These are phyloP conservation scores for Troilus luridus DNA, from an alignment of 2,888 invertebrate species.

Conservation along the genomic window DNA sequence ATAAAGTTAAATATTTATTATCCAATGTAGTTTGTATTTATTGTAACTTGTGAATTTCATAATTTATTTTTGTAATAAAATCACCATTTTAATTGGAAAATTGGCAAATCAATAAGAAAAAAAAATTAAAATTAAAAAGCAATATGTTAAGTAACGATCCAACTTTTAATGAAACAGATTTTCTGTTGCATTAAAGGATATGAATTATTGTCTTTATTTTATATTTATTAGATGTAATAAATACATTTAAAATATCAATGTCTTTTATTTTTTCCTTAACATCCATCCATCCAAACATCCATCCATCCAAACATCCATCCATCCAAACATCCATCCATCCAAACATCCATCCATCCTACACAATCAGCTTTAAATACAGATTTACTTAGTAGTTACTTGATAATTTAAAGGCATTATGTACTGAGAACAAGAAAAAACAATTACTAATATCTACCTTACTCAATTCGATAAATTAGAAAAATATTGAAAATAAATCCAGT, in stretches of 20 bases:
- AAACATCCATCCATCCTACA: too few relatives aligned
- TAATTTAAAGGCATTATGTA: too few relatives aligned
- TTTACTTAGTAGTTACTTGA: too few relatives aligned
- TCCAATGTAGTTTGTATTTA: conserved; percentile 53
- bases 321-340: too few relatives aligned
- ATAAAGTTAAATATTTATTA: conserved; percentile 55
- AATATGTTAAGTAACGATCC: conserved; percentile 47
- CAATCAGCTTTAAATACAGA: too few relatives aligned
- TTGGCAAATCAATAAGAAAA: conserved; percentile 49
- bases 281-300: too few relatives aligned
- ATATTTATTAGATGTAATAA: conserved; percentile 55
- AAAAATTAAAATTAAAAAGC: conserved; percentile 40
- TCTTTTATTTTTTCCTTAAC: background rate
- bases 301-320: too few relatives aligned
- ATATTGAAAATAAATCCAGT: too few relatives aligned
- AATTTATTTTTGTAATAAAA: conserved; percentile 58
- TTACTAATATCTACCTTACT: too few relatives aligned
- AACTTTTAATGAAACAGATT: conserved; percentile 47
- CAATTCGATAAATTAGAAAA: too few relatives aligned
- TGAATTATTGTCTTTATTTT: conserved; percentile 59
- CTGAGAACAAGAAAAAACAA: too few relatives aligned
- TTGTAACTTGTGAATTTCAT: conserved; percentile 59
- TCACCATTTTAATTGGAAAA: conserved; percentile 49
- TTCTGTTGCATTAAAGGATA: conserved; percentile 52
- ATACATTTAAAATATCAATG: conserved; percentile 44